phyloP scores from a whole-genome alignment of 2,113 vertebrate genomes.

The Phyllostomus discolor region DNA sequence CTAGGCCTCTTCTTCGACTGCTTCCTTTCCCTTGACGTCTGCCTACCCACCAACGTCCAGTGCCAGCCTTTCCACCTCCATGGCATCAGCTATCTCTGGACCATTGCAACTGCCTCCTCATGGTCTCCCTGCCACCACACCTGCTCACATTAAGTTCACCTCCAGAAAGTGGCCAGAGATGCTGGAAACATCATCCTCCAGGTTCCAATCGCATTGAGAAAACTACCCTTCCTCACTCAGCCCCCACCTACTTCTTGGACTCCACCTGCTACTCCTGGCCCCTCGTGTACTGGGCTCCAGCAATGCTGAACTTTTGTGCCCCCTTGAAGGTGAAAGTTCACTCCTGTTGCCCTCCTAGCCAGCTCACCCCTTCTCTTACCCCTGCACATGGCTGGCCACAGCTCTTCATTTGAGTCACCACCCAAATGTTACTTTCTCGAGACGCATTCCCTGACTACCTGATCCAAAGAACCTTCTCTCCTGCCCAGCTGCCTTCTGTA shows the following conservation, averaged over 20 bases:
- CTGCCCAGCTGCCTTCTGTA: background rate
- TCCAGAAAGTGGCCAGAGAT: background rate
- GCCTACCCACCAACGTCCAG: background rate
- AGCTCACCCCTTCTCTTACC: background rate
- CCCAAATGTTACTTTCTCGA: background rate
- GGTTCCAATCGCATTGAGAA: background rate
- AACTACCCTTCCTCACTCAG: background rate
- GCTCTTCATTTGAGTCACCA: background rate
- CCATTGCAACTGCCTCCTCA: too few species aligned
- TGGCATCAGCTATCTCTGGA: background rate
- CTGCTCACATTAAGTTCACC: too few species aligned
- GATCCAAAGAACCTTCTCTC: too few species aligned
- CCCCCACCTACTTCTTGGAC: background rate
- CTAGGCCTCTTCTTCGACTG: background rate
- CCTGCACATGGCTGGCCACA: background rate
- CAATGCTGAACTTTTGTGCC: background rate
- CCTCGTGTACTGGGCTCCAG: background rate
- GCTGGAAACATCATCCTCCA: background rate
- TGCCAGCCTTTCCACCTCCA: background rate
- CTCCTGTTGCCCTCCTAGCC: background rate
- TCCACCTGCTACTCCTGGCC: background rate
- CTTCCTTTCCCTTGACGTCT: too few species aligned
- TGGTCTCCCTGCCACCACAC: background rate
- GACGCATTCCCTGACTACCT: background rate
- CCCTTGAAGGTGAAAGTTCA: background rate